Base-by-base conservation (phyloP, 53 echinoderm and acorn worm species). In the Paracentrotus lividus region DNA sequence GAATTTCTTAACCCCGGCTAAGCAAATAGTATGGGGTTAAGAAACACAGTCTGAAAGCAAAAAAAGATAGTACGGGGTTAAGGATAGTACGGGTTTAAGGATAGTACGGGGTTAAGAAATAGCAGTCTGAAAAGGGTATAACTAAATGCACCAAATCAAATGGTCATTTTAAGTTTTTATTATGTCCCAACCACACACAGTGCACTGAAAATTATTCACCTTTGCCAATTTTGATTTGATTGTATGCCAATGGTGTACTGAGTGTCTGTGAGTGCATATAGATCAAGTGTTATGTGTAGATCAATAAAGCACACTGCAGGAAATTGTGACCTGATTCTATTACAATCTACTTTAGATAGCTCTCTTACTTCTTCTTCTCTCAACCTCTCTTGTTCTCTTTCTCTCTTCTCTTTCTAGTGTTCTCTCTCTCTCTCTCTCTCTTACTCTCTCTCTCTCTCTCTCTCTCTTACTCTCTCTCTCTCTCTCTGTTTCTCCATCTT, bases 241-340 rank as follows among this genome's bases (percentile, higher is more conserved):
- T 36, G 40, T 20, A 72, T 15, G 20, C 40, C 15, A n/a, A 8
- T 67, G 67, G n/a, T 72, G 72, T 38, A 38, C 40, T 40, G 18
- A 18, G 40, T 40, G 72, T 72, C 40, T 72, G 64, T 64, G 38
- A 72, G 36, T 72, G 36, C 36, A 36, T 72, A 40, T 8, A 21
- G 47, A 12, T 45, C 26, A 81, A 33, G 47, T 47, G 47, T 76
- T 76, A 42, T 5, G 76, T 81, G 27, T n/a, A 81, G 42, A 45
- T 44, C 47, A 81, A 81, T 81, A 24, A 5, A 81, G 45, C 21
- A 45, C 81, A 24, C n/a, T n/a, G 33, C 81, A 81, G 81, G 81
- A 81, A 81, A 81, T 81, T 81, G 13, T 47, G 81, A 81, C 81
- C 81, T 81, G 81, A 81, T 81, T 81, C 81, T 81, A 47, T 81